Evolutionary conservation across 2,888 invertebrate species (phyloP), one percentile per base, ranked within the genome.

Genomic region (Lochmaea capreae): DNA sequence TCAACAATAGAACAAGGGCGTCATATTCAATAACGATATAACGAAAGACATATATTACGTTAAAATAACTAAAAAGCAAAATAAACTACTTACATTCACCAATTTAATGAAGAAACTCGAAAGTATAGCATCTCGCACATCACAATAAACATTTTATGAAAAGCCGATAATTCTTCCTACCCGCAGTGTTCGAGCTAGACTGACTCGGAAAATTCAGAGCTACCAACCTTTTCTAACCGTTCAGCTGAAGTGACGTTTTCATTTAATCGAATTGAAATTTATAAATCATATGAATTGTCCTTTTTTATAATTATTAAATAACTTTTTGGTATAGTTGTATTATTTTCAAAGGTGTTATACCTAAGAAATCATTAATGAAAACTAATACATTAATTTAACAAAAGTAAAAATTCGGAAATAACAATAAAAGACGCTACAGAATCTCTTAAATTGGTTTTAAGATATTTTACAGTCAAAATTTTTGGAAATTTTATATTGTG

Each of bases 81-180:
- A 42, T 11, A 22, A 66, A 33, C 54, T 79, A 83, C 83, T 83
- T 77, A 83, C 83, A 83, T 83, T 82, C 83, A 83, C 82, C 83
- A 80, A 81, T 81, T 80, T 80, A 76, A 79, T 73, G 68, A 69
- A 72, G 78, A 80, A 82, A 77, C 79, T 76, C 74, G 67, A 75
- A 59, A 67, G 78, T 74, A 74, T 67, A 63, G 78, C 80, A 80
- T 79, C 76, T 75, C 75, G 73, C 74, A 76, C 77, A 77, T 76
- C 74, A 78, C 70, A 76, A 76, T 65, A 72, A 73, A 74, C 77
- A 78, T 76, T 54, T 63, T 43, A 43, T 18, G 67, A 78, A 78
- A 77, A 76, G 65, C 68, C 71, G 69, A 70, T 73, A 66, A 58
- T 71, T 67, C 77, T 76, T 70, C 73, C 77, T 74, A 67, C 73